phyloP scores from a whole-genome alignment of 1,140 invertebrate species.

The fruit fly (Drosophila melanogaster) region Release_6_plus_ISO1_MT NT_033779.5:123001-123500 shows the following conservation, averaged over 20 bases:
- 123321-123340: constrained; percentile 96
- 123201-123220: constrained; percentile 92
- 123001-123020: constrained; percentile 24
- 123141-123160: constrained; percentile 94
- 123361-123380: constrained; percentile 99
- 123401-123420: constrained; percentile 98
- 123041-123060: constrained; percentile 40
- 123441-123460: constrained; percentile 97
- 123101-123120: constrained; percentile 22
- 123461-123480: constrained; percentile 96
- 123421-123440: constrained; percentile 97
- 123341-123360: constrained; percentile 97
- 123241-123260: constrained; percentile 97
- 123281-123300: constrained; percentile 92
- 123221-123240: constrained; percentile 91
- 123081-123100: constrained; percentile 72
- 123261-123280: constrained; percentile 94
- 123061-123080: constrained; percentile 47
- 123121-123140: constrained; percentile 87
- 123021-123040: constrained; percentile 30
- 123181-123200: constrained; percentile 95
- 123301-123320: constrained; percentile 92
- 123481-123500: constrained; percentile 98
- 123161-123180: constrained; percentile 94
- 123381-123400: constrained; percentile 96